phyloP scores from a whole-genome alignment of 2,888 invertebrate species.

The Deilephila elpenor region DNA sequence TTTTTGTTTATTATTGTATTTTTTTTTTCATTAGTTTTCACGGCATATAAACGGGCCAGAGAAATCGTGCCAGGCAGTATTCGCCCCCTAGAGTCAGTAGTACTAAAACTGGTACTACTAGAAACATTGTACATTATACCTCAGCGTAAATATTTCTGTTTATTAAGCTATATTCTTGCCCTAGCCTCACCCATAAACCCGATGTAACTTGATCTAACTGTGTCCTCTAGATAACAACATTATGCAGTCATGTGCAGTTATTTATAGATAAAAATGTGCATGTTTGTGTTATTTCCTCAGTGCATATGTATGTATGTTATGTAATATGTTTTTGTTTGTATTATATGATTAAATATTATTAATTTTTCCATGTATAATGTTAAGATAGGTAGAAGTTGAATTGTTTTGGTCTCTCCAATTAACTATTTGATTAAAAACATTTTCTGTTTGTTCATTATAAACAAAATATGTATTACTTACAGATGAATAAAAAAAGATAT shows the following conservation, averaged over 20 bases:
- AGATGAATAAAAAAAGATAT: too few relatives aligned
- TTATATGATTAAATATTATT: background rate
- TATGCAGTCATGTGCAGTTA: background rate
- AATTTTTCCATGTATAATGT: too few relatives aligned
- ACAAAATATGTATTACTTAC: too few relatives aligned
- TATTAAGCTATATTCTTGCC: background rate
- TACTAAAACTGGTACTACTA: background rate
- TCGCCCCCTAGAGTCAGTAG: too few relatives aligned
- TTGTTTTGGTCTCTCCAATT: too few relatives aligned
- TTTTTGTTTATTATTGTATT: too few relatives aligned
- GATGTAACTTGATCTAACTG: background rate
- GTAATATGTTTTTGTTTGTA: background rate
- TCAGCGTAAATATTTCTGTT: background rate
- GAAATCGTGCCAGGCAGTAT: too few relatives aligned
- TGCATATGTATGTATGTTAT: background rate
- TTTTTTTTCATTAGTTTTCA: too few relatives aligned
- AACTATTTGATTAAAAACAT: too few relatives aligned
- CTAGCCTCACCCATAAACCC: background rate
- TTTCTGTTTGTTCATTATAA: too few relatives aligned
- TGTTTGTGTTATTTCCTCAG: background rate
- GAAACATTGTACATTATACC: background rate
- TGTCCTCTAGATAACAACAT: background rate
- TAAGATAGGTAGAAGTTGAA: too few relatives aligned
- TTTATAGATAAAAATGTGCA: background rate
- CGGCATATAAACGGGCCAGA: too few relatives aligned